These are phyloP conservation scores for Bos javanicus DNA, from an alignment of 2,113 vertebrate species.

Conservation along the genomic window DNA sequence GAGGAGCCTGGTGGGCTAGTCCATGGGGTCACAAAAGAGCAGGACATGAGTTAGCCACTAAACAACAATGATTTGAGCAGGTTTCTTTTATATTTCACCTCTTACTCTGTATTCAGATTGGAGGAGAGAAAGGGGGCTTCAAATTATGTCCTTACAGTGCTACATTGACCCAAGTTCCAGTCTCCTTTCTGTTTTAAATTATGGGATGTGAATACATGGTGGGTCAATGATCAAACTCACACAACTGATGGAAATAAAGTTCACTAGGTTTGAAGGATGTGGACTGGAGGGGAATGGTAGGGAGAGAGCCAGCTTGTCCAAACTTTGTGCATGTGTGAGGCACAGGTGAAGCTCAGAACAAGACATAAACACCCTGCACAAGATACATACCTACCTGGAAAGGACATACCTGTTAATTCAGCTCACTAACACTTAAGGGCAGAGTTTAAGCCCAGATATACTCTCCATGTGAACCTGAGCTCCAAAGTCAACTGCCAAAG, in stretches of 20 bases:
- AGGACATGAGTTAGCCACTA: accelerated
- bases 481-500: neutral
- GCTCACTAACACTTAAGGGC: neutral
- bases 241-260: neutral
- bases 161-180: neutral
- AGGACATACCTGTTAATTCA: neutral
- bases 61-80: neutral
- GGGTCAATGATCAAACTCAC: neutral
- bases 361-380: neutral
- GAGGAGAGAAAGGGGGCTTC: neutral
- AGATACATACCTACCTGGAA: neutral
- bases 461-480: neutral
- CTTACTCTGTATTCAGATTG: neutral
- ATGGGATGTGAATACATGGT: neutral
- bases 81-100: conserved; percentile 2
- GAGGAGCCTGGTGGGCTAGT: neutral
- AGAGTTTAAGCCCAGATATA: neutral
- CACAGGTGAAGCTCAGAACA: neutral
- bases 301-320: neutral
- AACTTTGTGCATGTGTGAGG: neutral
- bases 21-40: neutral
- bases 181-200: neutral
- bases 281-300: neutral
- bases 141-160: neutral
- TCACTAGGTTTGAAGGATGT: neutral